phyloP scores from a whole-genome alignment of 2,888 invertebrate genomes.

The Seira sanloemensis region DNA sequence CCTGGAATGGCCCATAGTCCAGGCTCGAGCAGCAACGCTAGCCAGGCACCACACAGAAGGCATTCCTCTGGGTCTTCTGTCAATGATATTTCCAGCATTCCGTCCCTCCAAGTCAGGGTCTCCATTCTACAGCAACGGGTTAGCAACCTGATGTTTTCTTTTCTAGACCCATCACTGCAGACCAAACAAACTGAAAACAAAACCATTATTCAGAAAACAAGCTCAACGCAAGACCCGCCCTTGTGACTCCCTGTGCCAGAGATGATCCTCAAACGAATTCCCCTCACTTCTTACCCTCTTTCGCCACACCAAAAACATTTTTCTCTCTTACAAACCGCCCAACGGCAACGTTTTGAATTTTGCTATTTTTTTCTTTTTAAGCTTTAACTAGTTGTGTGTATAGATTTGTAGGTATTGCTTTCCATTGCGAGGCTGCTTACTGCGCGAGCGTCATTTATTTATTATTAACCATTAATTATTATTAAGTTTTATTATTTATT shows the following conservation, averaged over 20 bases:
- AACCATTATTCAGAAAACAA: slow-evolving; percentile 28
- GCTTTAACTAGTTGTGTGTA: too few relatives aligned
- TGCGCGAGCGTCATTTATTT: too few relatives aligned
- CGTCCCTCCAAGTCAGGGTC: slow-evolving; percentile 80
- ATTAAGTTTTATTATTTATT: not conserved
- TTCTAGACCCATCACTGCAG: slow-evolving; percentile 60
- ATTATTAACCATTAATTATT: too few relatives aligned
- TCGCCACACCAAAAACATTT: slow-evolving; percentile 23
- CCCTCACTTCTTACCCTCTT: slow-evolving; percentile 18
- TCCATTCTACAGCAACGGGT: slow-evolving; percentile 91
- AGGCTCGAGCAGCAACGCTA: slow-evolving; percentile 66
- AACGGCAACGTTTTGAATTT: slow-evolving; percentile 48
- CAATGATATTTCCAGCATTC: slow-evolving; percentile 79
- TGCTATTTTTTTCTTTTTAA: slow-evolving; percentile 41
- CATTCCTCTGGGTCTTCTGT: slow-evolving; percentile 74
- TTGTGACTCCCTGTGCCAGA: slow-evolving; percentile 38
- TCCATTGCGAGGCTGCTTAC: too few relatives aligned
- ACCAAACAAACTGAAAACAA: slow-evolving; percentile 35
- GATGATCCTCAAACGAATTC: slow-evolving; percentile 40
- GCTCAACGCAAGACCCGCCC: slow-evolving; percentile 47
- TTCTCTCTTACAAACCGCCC: slow-evolving; percentile 35
- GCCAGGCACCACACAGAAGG: slow-evolving; percentile 66
- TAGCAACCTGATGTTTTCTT: slow-evolving; percentile 77
- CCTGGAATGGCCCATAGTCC: slow-evolving; percentile 66
- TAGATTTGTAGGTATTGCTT: too few relatives aligned